Conservation (phyloP, 2,888 invertebrate species). For the Cynaeus angustus region DNA sequence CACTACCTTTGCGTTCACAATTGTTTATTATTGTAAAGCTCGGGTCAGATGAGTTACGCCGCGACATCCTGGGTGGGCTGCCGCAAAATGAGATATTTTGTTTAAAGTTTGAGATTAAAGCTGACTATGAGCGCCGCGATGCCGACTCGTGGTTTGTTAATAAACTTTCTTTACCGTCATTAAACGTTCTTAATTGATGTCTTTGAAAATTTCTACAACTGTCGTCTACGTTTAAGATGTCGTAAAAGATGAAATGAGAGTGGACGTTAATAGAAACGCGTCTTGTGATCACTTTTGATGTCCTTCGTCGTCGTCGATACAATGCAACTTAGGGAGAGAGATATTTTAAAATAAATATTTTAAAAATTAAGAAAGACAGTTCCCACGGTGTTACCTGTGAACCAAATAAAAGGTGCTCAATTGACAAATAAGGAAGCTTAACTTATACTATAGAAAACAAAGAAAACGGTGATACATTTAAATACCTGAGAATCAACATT, state of each 20-base stretch:
- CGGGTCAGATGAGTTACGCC: constrained; percentile 54
- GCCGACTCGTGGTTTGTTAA: constrained; percentile 60
- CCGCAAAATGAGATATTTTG: constrained; percentile 59
- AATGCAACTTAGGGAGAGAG: too few species aligned
- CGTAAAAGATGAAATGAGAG: constrained; percentile 10
- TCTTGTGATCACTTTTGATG: too few species aligned
- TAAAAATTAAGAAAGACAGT: too few species aligned
- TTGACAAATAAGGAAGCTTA: too few species aligned
- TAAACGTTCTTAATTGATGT: constrained; percentile 60
- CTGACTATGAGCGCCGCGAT: constrained; percentile 56
- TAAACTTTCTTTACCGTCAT: constrained; percentile 58
- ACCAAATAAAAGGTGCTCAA: too few species aligned
- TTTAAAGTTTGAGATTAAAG: constrained; percentile 58
- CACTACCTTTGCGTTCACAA: constrained; percentile 50
- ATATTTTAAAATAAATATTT: too few species aligned
- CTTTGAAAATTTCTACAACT: constrained; percentile 57
- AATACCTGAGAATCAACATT: too few species aligned
- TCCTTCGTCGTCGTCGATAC: too few species aligned
- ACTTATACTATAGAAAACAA: too few species aligned
- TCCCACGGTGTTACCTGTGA: too few species aligned
- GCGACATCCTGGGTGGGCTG: constrained; percentile 57
- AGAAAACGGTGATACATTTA: too few species aligned
- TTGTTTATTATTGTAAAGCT: constrained; percentile 52
- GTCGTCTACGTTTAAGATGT: constrained; percentile 20
- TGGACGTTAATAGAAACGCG: not conserved